phyloP scores from a whole-genome alignment of 2,797 vertebrate genomes.

The Gymnodraco acuticeps region DNA sequence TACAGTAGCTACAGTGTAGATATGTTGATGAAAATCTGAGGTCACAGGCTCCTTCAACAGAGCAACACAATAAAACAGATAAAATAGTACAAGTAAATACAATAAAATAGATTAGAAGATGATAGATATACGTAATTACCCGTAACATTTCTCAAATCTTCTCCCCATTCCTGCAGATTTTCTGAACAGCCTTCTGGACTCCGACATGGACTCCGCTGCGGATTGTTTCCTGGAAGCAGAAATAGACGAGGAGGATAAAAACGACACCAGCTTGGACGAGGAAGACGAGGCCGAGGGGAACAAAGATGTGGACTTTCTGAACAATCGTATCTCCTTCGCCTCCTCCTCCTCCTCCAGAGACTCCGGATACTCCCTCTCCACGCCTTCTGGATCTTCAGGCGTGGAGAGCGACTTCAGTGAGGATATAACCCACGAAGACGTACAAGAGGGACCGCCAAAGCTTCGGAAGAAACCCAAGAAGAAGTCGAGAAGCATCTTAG shows the following conservation, averaged over 20 bases:
- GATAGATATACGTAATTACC: constrained; percentile 41
- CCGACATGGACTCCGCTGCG: constrained; percentile 63
- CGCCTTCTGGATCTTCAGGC: constrained; percentile 88
- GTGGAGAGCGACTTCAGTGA: constrained; percentile 93
- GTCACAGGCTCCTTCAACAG: no score
- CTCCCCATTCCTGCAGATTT: constrained; percentile 80
- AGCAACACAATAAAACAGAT: no score
- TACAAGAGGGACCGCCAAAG: constrained; percentile 76
- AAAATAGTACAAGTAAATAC: no score
- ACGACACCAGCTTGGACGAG: constrained; percentile 56
- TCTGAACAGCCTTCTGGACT: constrained; percentile 88
- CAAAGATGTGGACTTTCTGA: constrained; percentile 56
- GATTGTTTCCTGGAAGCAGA: constrained; percentile 59
- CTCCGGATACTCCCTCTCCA: constrained; percentile 71
- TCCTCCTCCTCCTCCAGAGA: constrained; percentile 82
- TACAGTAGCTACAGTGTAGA: no score
- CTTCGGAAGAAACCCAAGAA: constrained; percentile 79
- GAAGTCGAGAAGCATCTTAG: constrained; percentile 81
- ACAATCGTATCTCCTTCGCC: constrained; percentile 76
- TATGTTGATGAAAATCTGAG: no score
- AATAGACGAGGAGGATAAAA: constrained; percentile 69
- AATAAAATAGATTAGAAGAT: no score
- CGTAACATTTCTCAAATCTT: not conserved
- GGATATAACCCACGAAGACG: constrained; percentile 85
- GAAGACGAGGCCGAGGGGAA: constrained; percentile 73